Percentiles rank a stretch among this genome's conserved stretches.
Conservation (phyloP, 2,797 vertebrate genomes). For the Eurystomus glaucurus region DNA sequence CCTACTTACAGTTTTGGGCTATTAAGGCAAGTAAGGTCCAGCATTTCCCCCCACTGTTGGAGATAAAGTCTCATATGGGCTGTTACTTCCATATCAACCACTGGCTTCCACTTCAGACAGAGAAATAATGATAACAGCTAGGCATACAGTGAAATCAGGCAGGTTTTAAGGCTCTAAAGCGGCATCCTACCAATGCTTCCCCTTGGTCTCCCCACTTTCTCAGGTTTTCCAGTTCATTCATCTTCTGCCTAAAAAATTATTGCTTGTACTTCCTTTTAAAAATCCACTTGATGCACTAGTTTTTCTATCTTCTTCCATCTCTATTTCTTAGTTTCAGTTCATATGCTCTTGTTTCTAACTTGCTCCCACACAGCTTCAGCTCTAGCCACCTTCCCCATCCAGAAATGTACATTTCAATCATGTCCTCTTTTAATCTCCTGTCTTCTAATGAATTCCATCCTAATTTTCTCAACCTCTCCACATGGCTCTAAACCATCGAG, state of each 20-base stretch:
- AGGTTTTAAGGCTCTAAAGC: not conserved
- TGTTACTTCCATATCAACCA: fast-evolving
- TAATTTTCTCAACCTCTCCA: slow-evolving; percentile 61
- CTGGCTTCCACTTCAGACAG: not conserved
- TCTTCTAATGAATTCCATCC: slow-evolving; percentile 42
- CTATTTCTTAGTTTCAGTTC: not conserved
- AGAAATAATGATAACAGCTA: not conserved
- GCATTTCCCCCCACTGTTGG: not conserved
- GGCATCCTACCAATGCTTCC: not conserved
- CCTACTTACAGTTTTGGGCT: not conserved
- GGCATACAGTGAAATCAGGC: not conserved
- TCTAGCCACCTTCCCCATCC: not conserved
- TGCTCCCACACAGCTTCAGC: not conserved
- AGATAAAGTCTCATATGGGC: not conserved
- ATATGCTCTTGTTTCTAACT: not conserved
- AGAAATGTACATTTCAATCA: slow-evolving; percentile 43
- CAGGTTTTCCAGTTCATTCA: not conserved
- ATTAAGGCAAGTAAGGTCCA: not conserved
- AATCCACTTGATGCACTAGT: not conserved
- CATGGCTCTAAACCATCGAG: not conserved
- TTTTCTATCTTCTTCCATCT: not conserved
- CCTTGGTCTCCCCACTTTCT: not conserved
- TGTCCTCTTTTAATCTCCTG: not conserved
- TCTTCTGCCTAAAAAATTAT: not conserved
- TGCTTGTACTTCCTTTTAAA: not conserved